Conservation (phyloP, 2,797 vertebrate genomes). For the Gymnothorax reevesii region DNA sequence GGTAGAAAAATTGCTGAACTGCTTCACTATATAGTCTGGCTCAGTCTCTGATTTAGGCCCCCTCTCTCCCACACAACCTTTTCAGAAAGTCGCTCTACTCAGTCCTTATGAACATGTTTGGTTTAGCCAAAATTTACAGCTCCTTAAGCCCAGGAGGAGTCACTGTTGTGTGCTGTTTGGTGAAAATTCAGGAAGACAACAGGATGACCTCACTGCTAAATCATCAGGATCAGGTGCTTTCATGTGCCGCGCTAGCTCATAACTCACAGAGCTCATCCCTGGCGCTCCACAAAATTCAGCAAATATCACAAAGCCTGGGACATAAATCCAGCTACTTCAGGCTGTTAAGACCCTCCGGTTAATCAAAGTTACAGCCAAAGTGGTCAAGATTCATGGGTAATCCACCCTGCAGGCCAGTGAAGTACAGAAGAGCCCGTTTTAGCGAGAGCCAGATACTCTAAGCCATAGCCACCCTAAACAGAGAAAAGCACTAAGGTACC, state of each 20-base stretch:
- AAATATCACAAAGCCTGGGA: not conserved
- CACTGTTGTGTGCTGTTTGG: not conserved
- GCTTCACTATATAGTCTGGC: too few species aligned
- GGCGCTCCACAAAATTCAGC: not conserved
- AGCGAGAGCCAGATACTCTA: too few species aligned
- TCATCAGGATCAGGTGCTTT: not conserved
- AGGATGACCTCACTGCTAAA: not conserved
- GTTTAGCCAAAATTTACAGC: too few species aligned
- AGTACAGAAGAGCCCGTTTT: too few species aligned
- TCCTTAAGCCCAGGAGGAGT: too few species aligned
- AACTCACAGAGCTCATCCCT: not conserved
- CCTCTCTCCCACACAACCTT: too few species aligned
- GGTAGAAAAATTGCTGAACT: too few species aligned
- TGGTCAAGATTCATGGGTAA: slow-evolving; percentile 30
- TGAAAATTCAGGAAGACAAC: not conserved
- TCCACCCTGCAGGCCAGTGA: not conserved
- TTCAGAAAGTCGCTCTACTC: too few species aligned
- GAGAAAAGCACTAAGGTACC: too few species aligned
- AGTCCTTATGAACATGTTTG: too few species aligned
- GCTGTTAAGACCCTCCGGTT: slow-evolving; percentile 43
- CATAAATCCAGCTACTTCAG: slow-evolving; percentile 31
- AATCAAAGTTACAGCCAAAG: slow-evolving; percentile 45
- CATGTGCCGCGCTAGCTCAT: not conserved
- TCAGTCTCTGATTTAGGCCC: too few species aligned
- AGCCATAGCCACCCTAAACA: too few species aligned